Percentiles rank a stretch among this genome's conserved stretches.
These are phyloP conservation scores for Plodia interpunctella DNA, from an alignment of 1,140 invertebrate species.

Conservation along the genomic window DNA sequence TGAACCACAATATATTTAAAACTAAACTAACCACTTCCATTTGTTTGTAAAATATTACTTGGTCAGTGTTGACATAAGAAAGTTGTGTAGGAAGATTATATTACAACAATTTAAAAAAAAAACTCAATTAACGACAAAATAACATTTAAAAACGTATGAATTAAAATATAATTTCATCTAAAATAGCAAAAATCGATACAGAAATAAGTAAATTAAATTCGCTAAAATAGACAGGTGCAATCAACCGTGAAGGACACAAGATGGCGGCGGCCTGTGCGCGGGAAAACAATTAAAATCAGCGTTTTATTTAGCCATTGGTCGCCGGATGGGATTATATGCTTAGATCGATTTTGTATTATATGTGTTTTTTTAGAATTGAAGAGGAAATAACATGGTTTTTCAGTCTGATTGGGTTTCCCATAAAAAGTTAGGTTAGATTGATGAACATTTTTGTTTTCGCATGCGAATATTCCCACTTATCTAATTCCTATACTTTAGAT, in stretches of 20 bases:
- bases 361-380: not conserved
- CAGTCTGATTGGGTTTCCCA: constrained; percentile 3
- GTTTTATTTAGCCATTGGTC: not conserved
- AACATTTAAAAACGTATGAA: too few relatives aligned
- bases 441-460: not conserved
- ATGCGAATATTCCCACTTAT: too few relatives aligned
- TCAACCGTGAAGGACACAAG: constrained; percentile 1
- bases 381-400: constrained; percentile 7
- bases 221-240: not conserved
- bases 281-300: constrained; percentile 2
- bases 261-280: not conserved
- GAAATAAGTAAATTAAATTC: not conserved
- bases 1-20: too few relatives aligned
- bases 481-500: too few relatives aligned
- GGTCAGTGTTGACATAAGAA: too few relatives aligned
- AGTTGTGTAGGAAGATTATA: too few relatives aligned
- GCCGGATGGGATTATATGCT: constrained; percentile 3
- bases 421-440: constrained; percentile 1
- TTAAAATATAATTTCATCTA: too few relatives aligned
- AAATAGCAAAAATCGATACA: not conserved
- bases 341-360: constrained; percentile 5
- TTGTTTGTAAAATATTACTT: too few relatives aligned
- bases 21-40: too few relatives aligned
- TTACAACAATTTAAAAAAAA: too few relatives aligned
- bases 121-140: too few relatives aligned